Conservation (phyloP, 2,888 invertebrate genomes). For the Mayetiola destructor region DNA sequence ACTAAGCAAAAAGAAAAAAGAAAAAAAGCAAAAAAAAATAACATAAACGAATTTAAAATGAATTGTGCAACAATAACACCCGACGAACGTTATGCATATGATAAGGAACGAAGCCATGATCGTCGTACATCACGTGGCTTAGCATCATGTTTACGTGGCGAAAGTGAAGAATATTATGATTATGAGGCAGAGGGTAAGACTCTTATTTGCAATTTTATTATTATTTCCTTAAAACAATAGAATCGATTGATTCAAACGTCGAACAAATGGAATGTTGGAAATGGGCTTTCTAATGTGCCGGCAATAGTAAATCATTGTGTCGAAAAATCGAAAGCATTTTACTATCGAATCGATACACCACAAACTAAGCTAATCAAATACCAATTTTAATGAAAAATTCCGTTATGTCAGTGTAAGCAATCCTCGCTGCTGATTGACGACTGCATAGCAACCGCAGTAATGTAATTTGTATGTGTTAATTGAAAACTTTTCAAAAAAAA, state of each 20-base stretch:
- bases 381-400: no score
- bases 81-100: constrained; percentile 15
- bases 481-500: no score
- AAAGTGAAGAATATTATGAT: constrained; percentile 30
- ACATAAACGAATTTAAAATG: constrained; percentile 22
- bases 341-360: not conserved
- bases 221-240: not conserved
- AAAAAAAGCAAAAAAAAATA: not conserved
- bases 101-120: constrained; percentile 24
- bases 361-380: no score
- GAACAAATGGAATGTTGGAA: no score
- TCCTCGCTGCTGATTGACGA: no score
- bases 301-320: not conserved
- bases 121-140: constrained; percentile 32
- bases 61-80: constrained; percentile 33
- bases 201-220: constrained; percentile 11
- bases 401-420: no score
- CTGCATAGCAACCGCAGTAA: no score
- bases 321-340: not conserved
- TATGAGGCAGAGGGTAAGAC: constrained; percentile 23
- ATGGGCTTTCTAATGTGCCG: no score
- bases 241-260: not conserved
- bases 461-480: no score
- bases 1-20: no score
- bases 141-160: constrained; percentile 33